Evolutionary conservation across 2,797 vertebrate genomes (phyloP).

Genomic region (Hippopotamyrus pictus): DNA sequence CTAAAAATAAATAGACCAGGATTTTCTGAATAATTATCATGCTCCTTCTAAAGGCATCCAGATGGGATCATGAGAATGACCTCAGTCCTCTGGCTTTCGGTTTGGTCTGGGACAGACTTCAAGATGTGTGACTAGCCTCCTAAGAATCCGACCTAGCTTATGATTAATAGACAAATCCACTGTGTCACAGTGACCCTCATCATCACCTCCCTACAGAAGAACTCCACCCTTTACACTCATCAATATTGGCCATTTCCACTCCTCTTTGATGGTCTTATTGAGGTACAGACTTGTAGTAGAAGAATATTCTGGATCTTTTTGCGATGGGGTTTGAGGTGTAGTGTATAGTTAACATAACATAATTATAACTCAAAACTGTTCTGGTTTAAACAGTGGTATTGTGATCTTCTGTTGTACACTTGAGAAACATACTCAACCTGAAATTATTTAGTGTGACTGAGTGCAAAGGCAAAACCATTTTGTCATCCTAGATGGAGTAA

Average conservation of each 20-base stretch:
- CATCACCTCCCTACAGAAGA: not conserved
- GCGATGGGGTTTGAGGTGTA: not conserved
- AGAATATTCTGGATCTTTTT: not conserved
- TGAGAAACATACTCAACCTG: not conserved
- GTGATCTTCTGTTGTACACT: not conserved
- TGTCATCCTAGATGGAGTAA: not conserved
- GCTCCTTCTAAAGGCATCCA: not conserved
- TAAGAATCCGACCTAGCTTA: not conserved
- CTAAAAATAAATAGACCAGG: not conserved
- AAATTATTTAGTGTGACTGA: not conserved
- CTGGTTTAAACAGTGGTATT: not conserved
- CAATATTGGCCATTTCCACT: not conserved
- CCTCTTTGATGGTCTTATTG: not conserved
- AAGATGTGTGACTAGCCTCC: not conserved
- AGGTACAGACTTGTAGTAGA: not conserved
- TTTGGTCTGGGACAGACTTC: not conserved
- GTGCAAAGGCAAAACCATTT: not conserved
- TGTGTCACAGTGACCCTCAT: not conserved
- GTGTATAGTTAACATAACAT: not conserved
- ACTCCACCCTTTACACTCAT: not conserved
- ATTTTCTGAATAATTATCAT: not conserved
- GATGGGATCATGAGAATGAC: not conserved
- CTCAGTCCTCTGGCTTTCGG: not conserved
- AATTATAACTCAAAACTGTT: not conserved
- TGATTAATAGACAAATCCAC: not conserved